phyloP scores from a whole-genome alignment of 2,888 invertebrate genomes.

The Drosophila quinaria region DNA sequence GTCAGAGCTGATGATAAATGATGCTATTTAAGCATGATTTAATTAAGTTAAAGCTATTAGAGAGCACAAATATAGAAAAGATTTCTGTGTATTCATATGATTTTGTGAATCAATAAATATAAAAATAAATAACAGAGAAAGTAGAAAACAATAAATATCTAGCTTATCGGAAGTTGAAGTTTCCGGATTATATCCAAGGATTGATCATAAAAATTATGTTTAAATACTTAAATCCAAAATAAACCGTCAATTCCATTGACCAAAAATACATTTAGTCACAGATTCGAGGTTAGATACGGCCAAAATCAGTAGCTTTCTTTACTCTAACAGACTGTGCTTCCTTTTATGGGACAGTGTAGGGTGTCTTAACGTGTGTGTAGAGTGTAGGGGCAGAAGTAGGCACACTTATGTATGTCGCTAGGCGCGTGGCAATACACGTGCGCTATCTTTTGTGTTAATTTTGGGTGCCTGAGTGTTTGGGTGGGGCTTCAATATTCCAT shows the following conservation, averaged over 20 bases:
- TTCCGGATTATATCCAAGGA: background rate
- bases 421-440: conserved; percentile 67
- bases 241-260: conserved; percentile 1
- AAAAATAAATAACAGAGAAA: background rate
- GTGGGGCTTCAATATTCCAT: conserved; percentile 30
- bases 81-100: background rate
- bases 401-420: no score
- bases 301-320: background rate
- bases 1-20: conserved; percentile 45
- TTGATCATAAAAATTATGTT: background rate
- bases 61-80: background rate
- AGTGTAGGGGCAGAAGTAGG: background rate
- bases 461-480: conserved; percentile 16
- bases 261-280: background rate
- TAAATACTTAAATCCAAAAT: background rate
- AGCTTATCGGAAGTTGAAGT: background rate
- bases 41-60: conserved; percentile 33
- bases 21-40: conserved; percentile 16
- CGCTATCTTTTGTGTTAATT: conserved; percentile 37
- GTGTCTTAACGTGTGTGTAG: no score
- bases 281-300: background rate
- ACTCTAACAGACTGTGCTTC: background rate
- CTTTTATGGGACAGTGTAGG: background rate
- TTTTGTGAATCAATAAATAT: background rate
- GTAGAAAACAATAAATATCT: background rate